These are phyloP conservation scores for Podiceps cristatus DNA, from an alignment of 2,113 vertebrate species.

Conservation along the genomic window DNA sequence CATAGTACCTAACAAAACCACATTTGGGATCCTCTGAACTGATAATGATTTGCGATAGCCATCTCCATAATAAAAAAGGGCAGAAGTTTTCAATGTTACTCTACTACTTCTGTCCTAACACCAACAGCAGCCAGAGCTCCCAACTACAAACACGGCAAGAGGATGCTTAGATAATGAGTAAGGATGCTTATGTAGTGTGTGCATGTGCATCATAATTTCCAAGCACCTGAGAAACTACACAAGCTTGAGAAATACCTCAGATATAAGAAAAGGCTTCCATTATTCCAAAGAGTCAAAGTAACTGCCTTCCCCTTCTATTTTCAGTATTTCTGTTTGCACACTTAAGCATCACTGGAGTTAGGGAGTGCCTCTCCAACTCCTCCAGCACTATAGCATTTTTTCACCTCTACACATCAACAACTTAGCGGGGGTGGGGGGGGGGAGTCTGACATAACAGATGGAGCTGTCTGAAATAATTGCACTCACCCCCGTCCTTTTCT, in stretches of 20 bases:
- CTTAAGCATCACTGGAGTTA: background rate
- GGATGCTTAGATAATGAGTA: background rate
- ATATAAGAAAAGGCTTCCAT: background rate
- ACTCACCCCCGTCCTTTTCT: background rate
- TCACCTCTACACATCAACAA: slow-evolving; percentile 27
- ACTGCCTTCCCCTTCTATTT: background rate
- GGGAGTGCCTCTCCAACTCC: background rate
- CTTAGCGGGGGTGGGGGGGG: background rate
- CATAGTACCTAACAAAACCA: background rate
- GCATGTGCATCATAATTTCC: rapidly evolving
- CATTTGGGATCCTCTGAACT: background rate
- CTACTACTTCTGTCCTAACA: background rate
- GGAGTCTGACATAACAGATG: slow-evolving; percentile 6
- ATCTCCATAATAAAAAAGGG: background rate
- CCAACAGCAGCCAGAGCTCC: background rate
- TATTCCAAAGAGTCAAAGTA: background rate
- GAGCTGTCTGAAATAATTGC: slow-evolving; percentile 32
- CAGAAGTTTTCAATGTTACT: background rate
- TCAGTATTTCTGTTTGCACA: background rate
- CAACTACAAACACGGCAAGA: background rate
- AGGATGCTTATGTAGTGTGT: background rate
- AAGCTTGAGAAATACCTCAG: background rate
- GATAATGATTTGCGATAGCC: background rate
- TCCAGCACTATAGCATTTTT: slow-evolving; percentile 20
- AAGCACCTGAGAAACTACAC: background rate